These are phyloP conservation scores for Dipodomys spectabilis DNA, from an alignment of 2,113 vertebrate genomes.

Conservation along the genomic window DNA sequence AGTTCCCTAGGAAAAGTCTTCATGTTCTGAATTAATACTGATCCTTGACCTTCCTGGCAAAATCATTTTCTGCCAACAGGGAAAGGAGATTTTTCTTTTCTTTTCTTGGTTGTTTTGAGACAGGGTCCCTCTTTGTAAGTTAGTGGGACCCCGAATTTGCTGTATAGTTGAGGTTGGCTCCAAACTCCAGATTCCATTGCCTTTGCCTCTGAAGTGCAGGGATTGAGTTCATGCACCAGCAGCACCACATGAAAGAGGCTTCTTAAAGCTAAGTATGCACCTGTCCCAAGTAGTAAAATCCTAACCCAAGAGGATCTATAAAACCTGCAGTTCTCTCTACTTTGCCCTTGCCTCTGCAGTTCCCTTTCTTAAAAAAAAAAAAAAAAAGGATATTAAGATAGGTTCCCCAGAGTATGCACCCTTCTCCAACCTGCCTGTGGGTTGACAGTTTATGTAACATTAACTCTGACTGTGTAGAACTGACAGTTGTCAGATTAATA, in stretches of 20 bases:
- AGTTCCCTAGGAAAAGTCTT: background rate
- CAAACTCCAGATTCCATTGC: no score
- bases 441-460: constrained; percentile 65
- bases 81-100: background rate
- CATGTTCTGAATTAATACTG: constrained; percentile 4
- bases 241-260: background rate
- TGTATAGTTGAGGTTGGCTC: no score
- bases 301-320: background rate
- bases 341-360: constrained; percentile 64
- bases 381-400: background rate
- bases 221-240: no score
- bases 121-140: no score
- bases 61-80: background rate
- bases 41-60: background rate
- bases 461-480: constrained; percentile 26
- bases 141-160: no score
- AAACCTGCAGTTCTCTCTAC: constrained; percentile 28
- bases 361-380: constrained; percentile 12
- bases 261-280: background rate
- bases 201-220: no score
- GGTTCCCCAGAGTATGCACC: constrained; percentile 39
- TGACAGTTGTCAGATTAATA: constrained; percentile 78
- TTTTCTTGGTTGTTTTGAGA: no score
- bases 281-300: background rate
- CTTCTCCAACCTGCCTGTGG: constrained; percentile 46